phyloP scores from a whole-genome alignment of 2,797 vertebrate species.

The Tachyglossus aculeatus region DNA sequence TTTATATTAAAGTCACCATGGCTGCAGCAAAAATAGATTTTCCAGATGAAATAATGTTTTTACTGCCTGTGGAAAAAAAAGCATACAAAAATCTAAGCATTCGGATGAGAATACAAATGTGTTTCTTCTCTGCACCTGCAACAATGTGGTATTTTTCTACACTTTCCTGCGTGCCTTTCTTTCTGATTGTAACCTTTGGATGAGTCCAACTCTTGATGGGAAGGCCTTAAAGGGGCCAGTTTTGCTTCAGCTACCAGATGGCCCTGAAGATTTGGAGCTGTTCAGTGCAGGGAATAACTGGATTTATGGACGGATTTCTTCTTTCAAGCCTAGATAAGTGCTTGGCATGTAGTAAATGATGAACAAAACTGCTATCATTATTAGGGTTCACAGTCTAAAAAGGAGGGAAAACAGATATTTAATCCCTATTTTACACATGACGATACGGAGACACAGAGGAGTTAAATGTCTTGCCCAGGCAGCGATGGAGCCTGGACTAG shows the following conservation, averaged over 20 bases:
- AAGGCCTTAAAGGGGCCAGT: constrained; percentile 41
- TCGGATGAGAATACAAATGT: not conserved
- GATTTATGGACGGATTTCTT: constrained; percentile 48
- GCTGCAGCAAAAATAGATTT: not conserved
- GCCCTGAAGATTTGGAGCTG: constrained; percentile 52
- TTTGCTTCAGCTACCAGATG: constrained; percentile 54
- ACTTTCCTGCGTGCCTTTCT: not conserved
- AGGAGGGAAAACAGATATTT: too few species aligned
- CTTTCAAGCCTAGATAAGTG: too few species aligned
- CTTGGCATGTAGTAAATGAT: too few species aligned
- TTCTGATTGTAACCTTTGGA: not conserved
- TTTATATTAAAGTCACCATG: not conserved
- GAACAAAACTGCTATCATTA: too few species aligned
- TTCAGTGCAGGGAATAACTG: constrained; percentile 23
- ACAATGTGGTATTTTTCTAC: not conserved
- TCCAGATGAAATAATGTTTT: not conserved
- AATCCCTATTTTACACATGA: too few species aligned
- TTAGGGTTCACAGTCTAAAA: too few species aligned
- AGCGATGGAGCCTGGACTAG: too few species aligned
- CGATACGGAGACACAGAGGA: too few species aligned
- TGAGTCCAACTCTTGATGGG: constrained; percentile 1
- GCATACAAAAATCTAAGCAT: not conserved
- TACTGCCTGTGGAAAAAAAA: not conserved
- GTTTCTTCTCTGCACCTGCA: too few species aligned
- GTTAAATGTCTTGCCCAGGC: too few species aligned